Evolutionary conservation across 1,140 invertebrate species (phyloP).

Genomic region (Apolygus lucorum): DNA sequence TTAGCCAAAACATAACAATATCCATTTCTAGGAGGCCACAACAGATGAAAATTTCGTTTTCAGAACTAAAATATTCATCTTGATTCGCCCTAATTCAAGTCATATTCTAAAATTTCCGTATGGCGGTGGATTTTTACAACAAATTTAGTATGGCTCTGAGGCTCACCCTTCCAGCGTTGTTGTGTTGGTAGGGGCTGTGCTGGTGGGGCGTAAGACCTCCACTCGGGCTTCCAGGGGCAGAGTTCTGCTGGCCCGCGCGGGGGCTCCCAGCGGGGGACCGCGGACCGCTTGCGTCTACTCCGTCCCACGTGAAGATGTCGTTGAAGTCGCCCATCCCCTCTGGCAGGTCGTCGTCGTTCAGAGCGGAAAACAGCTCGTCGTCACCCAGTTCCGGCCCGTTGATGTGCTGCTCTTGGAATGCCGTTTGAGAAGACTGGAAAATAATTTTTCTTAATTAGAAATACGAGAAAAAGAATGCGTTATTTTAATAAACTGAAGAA

Average conservation of each 20-base stretch:
- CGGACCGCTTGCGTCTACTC: conserved; percentile 46
- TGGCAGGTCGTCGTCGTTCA: conserved; percentile 58
- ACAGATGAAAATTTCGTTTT: too few species aligned
- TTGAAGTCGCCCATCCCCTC: conserved; percentile 61
- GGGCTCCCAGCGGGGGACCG: conserved; percentile 53
- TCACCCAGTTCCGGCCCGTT: conserved; percentile 64
- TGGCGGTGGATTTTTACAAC: not conserved
- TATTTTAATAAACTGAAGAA: too few species aligned
- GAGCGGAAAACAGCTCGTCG: conserved; percentile 59
- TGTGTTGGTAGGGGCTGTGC: conserved; percentile 51
- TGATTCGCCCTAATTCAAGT: too few species aligned
- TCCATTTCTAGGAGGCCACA: too few species aligned
- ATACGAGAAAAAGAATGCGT: too few species aligned
- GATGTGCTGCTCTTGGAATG: conserved; percentile 72
- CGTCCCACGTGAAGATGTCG: conserved; percentile 61
- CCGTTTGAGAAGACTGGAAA: conserved; percentile 70
- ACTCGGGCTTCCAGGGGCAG: conserved; percentile 51
- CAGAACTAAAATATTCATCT: too few species aligned
- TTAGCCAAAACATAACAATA: too few species aligned
- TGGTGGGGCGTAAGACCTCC: conserved; percentile 46
- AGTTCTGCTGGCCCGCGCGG: conserved; percentile 36
- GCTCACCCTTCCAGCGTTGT: conserved; percentile 36
- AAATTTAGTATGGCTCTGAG: not conserved
- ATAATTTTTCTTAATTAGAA: too few species aligned
- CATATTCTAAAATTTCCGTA: too few species aligned